phyloP scores from a whole-genome alignment of 2,797 vertebrate genomes.

The Acanthurus leucopareius region DNA sequence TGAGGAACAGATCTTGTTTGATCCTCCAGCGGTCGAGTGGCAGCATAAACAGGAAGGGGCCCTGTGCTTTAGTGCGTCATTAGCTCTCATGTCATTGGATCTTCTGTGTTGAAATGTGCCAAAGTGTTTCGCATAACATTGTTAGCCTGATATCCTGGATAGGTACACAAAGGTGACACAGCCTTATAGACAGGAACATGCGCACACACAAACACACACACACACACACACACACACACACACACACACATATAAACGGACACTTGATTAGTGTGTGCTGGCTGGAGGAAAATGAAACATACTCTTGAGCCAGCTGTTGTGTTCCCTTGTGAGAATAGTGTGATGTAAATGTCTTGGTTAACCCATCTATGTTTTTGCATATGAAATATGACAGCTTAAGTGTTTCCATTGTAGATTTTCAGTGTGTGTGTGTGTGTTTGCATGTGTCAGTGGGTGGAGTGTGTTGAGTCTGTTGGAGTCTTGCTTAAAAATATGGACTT shows the following conservation, averaged over 20 bases:
- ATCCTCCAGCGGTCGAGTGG: slow-evolving; percentile 66
- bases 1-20: slow-evolving; percentile 57
- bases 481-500: slow-evolving; percentile 71
- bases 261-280: slow-evolving; percentile 27
- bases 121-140: slow-evolving; percentile 74
- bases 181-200: slow-evolving; percentile 14
- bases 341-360: slow-evolving; percentile 41
- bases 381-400: slow-evolving; percentile 54
- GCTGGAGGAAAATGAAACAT: slow-evolving; percentile 47
- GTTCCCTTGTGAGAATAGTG: slow-evolving; percentile 42
- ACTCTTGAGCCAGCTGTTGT: slow-evolving; percentile 49
- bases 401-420: slow-evolving; percentile 53
- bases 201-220: not conserved
- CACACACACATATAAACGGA: not conserved
- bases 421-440: slow-evolving; percentile 16
- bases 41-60: slow-evolving; percentile 80
- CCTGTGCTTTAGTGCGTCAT: slow-evolving; percentile 78
- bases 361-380: slow-evolving; percentile 35
- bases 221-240: not conserved
- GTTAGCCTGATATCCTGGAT: slow-evolving; percentile 74
- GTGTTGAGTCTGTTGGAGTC: slow-evolving; percentile 55
- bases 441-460: slow-evolving; percentile 29
- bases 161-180: slow-evolving; percentile 65
- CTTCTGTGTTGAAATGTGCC: slow-evolving; percentile 74
- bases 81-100: slow-evolving; percentile 71